These are phyloP conservation scores for Ophioninae sp. DNA, from an alignment of 2,888 invertebrate genomes.

Conservation along the genomic window DNA sequence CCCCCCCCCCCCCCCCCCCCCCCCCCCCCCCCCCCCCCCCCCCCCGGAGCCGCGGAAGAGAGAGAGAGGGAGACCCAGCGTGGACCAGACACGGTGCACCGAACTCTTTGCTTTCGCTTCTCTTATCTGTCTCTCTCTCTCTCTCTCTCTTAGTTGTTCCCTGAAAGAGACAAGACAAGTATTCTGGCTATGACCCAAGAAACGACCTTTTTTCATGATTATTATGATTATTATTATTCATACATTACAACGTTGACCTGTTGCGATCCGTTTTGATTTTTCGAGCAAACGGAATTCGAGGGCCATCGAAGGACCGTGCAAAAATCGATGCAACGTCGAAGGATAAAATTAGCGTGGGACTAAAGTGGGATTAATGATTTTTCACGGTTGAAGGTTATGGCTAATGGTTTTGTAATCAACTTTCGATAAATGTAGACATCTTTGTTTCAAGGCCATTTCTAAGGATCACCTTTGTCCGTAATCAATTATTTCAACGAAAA, in stretches of 20 bases:
- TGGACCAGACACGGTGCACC: constrained; percentile 52
- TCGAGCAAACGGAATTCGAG: background rate
- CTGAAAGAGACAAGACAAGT: constrained; percentile 37
- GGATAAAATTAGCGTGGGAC: background rate
- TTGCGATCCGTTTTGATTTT: constrained; percentile 31
- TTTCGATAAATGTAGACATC: background rate
- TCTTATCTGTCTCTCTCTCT: constrained; percentile 8
- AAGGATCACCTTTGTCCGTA: background rate
- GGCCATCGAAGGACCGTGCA: background rate
- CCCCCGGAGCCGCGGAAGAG: constrained; percentile 7
- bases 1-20: constrained; percentile 9
- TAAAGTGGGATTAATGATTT: background rate
- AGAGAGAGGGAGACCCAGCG: constrained; percentile 26
- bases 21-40: constrained; percentile 30
- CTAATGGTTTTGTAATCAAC: background rate
- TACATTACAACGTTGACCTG: constrained; percentile 50
- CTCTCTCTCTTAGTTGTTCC: constrained; percentile 8
- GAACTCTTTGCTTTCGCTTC: constrained; percentile 37
- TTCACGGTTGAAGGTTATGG: background rate
- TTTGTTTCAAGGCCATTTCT: background rate
- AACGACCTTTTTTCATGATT: constrained; percentile 15
- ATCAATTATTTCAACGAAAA: background rate
- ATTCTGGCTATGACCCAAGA: constrained; percentile 52
- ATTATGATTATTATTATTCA: constrained; percentile 40
- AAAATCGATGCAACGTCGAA: background rate